phyloP scores from a whole-genome alignment of 2,888 invertebrate genomes.

The Agrotis clavis region DNA sequence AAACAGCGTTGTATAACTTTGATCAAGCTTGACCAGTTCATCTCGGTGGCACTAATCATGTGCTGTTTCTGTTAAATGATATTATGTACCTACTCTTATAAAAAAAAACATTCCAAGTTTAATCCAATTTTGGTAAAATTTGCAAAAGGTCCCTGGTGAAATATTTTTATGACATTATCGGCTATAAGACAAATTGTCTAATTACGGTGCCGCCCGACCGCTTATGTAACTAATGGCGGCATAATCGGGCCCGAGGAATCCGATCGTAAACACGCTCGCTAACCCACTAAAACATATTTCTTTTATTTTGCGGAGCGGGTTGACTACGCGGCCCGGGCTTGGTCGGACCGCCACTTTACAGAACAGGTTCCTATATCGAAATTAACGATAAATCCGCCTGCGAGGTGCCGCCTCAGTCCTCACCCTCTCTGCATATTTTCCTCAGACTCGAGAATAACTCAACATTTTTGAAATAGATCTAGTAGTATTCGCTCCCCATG shows the following conservation, averaged over 20 bases:
- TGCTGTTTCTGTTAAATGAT: neutral
- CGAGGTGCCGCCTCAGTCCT: slow-evolving; percentile 75
- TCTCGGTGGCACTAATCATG: neutral
- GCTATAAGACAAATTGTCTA: slow-evolving; percentile 82
- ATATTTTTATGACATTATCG: slow-evolving; percentile 74
- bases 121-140: slow-evolving; percentile 44
- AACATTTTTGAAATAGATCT: slow-evolving; percentile 67
- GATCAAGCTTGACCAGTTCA: neutral
- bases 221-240: slow-evolving; percentile 88
- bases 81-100: neutral
- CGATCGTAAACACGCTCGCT: slow-evolving; percentile 89
- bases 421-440: slow-evolving; percentile 82
- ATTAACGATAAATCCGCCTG: slow-evolving; percentile 86
- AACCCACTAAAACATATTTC: slow-evolving; percentile 91
- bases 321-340: slow-evolving; percentile 76
- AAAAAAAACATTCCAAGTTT: neutral
- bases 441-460: slow-evolving; percentile 73
- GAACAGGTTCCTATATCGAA: slow-evolving; percentile 88
- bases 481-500: slow-evolving; percentile 25
- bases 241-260: slow-evolving; percentile 85
- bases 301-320: slow-evolving; percentile 88
- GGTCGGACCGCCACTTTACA: slow-evolving; percentile 78
- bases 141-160: slow-evolving; percentile 55
- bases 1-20: slow-evolving; percentile 11
- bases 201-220: slow-evolving; percentile 78